Percentiles rank a stretch among this genome's conserved stretches.
phyloP scores from a whole-genome alignment of 2,888 invertebrate genomes.

The Polylopha cassiicola region DNA sequence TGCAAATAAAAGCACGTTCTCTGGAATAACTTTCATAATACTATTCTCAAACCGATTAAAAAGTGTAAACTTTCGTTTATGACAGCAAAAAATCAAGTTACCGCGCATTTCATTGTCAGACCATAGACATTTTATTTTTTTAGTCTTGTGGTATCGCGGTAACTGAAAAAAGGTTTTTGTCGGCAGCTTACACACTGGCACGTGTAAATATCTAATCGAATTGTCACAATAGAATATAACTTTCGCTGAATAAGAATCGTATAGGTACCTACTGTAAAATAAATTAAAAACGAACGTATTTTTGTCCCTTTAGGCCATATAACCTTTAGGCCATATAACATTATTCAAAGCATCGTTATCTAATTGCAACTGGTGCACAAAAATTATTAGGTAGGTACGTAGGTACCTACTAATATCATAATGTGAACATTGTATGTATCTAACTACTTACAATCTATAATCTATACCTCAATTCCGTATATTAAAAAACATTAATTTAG shows the following conservation, averaged over 20 bases:
- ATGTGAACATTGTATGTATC: too few relatives aligned
- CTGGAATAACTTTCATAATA: conserved; percentile 14
- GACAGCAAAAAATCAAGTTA: conserved; percentile 7
- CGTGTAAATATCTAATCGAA: conserved; percentile 7
- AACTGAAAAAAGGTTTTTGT: conserved; percentile 7
- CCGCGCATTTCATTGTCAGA: conserved; percentile 6
- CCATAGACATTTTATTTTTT: conserved; percentile 7
- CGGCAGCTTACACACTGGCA: not conserved
- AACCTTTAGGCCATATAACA: too few relatives aligned
- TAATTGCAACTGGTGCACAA: too few relatives aligned
- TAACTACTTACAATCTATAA: too few relatives aligned
- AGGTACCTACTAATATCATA: too few relatives aligned
- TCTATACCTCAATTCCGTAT: too few relatives aligned
- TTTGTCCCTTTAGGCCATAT: too few relatives aligned
- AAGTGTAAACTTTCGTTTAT: conserved; percentile 18
- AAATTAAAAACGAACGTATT: too few relatives aligned
- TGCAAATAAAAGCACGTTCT: too few relatives aligned
- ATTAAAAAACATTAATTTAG: too few relatives aligned
- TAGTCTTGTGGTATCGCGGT: conserved; percentile 2
- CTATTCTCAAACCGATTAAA: conserved; percentile 16
- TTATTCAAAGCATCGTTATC: too few relatives aligned
- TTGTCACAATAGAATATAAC: not conserved
- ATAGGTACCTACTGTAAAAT: not conserved
- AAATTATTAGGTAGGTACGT: too few relatives aligned
- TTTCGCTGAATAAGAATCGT: not conserved